Conservation (phyloP, 2,888 invertebrate genomes). For the Dolomedes plantarius region DNA sequence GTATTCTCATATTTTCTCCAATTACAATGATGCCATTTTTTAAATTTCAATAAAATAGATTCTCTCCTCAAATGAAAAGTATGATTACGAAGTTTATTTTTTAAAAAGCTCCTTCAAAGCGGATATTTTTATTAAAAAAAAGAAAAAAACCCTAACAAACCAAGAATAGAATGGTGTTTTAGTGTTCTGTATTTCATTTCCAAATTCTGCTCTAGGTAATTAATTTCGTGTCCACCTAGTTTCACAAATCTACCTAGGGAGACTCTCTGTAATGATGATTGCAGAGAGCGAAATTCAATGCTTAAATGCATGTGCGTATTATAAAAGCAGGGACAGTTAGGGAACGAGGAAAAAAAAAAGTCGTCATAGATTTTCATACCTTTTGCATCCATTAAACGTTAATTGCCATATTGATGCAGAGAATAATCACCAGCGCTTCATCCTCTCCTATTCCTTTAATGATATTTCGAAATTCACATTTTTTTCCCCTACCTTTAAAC, state of each 20-base stretch:
- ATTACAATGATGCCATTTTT: too few species aligned
- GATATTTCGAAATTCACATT: slow-evolving; percentile 3
- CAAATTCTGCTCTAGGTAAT: neutral
- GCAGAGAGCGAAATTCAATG: neutral
- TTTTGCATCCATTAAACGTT: slow-evolving; percentile 9
- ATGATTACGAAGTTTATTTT: too few species aligned
- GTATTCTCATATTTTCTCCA: too few species aligned
- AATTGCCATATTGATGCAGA: slow-evolving; percentile 1
- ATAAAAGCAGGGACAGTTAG: neutral
- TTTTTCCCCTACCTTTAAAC: neutral
- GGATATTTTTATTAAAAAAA: too few species aligned
- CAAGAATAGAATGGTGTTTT: too few species aligned
- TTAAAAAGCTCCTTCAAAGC: too few species aligned
- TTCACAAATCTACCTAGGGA: too few species aligned
- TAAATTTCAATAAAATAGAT: too few species aligned
- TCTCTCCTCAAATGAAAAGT: too few species aligned
- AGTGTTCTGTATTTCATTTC: neutral
- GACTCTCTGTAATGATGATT: neutral
- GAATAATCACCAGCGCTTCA: slow-evolving; percentile 3
- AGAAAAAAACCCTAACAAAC: too few species aligned
- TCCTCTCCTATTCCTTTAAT: slow-evolving; percentile 3
- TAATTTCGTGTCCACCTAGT: neutral
- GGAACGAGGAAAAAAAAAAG: neutral
- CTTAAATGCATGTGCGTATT: neutral
- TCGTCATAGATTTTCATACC: slow-evolving; percentile 1